A percentile compares a stretch with the other conserved stretches of the same genome.
Evolutionary conservation across 2,113 vertebrate species (phyloP).

Genomic region (Gasterosteus aculeatus): DNA sequence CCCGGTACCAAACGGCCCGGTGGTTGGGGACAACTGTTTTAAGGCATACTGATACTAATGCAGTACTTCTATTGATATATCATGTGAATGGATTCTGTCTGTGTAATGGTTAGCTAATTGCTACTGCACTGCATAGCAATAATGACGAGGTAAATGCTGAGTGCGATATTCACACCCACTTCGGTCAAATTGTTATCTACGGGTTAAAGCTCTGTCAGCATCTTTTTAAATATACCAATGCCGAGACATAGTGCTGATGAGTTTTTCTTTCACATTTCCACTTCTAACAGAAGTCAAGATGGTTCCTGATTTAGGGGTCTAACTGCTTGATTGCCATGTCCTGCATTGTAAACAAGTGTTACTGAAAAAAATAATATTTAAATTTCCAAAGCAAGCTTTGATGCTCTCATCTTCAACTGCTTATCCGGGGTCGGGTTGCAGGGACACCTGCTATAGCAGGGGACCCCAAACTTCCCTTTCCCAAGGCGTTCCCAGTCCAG

Average conservation of each 20-base stretch:
- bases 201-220: background rate
- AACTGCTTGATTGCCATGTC: too few relatives aligned
- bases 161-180: background rate
- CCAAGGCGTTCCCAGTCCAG: too few relatives aligned
- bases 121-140: background rate
- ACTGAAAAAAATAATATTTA: background rate
- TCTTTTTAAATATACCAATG: background rate
- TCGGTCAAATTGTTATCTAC: background rate
- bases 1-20: too few relatives aligned
- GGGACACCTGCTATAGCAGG: too few relatives aligned
- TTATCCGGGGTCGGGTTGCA: too few relatives aligned
- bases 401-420: background rate
- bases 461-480: too few relatives aligned
- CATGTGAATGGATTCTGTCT: background rate
- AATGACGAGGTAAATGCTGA: background rate
- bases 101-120: background rate
- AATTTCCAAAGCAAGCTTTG: background rate
- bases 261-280: background rate
- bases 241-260: background rate
- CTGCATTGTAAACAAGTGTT: too few relatives aligned
- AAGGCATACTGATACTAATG: background rate
- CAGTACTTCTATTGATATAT: background rate
- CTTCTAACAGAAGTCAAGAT: background rate
- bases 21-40: too few relatives aligned
- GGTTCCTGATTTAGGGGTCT: too few relatives aligned